Evolutionary conservation across 2,113 vertebrate genomes (phyloP).

Genomic region (Corvus cornix): DNA sequence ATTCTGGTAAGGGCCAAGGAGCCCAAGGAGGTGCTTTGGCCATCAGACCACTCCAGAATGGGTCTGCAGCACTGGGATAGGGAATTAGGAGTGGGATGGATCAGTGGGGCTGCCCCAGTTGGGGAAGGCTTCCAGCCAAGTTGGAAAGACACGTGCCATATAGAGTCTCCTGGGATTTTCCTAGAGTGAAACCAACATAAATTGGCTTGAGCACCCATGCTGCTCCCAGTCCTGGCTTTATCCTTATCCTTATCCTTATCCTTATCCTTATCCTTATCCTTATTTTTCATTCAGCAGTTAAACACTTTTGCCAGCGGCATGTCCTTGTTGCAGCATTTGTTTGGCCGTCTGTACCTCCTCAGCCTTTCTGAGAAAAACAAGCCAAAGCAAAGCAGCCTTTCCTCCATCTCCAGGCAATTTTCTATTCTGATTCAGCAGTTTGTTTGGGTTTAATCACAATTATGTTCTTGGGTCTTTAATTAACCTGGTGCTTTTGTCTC

Average conservation of each 20-base stretch:
- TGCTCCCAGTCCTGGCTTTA: not conserved
- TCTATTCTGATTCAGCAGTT: not conserved
- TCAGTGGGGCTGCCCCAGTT: not conserved
- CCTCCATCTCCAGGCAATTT: not conserved
- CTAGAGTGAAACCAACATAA: not conserved
- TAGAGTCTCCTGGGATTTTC: not conserved
- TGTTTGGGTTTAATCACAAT: not conserved
- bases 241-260: not conserved
- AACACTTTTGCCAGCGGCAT: not conserved
- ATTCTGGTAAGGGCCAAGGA: not conserved
- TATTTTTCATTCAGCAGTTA: constrained; percentile 29
- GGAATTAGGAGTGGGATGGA: not conserved
- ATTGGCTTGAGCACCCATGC: not conserved
- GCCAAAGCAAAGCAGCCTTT: not conserved
- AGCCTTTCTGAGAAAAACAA: not conserved
- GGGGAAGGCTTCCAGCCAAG: not conserved
- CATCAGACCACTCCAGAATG: not conserved
- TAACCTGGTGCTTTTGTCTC: not conserved
- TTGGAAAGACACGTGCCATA: not conserved
- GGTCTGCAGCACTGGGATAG: not conserved
- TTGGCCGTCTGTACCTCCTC: not conserved
- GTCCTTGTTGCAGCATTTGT: not conserved
- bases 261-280: not conserved
- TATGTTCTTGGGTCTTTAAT: not conserved
- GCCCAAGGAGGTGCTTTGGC: not conserved